A percentile compares a stretch with the other conserved stretches of the same genome.
These are phyloP conservation scores for Cataglyphis cursor DNA, from an alignment of 2,888 invertebrate genomes.

Conservation along the genomic window DNA sequence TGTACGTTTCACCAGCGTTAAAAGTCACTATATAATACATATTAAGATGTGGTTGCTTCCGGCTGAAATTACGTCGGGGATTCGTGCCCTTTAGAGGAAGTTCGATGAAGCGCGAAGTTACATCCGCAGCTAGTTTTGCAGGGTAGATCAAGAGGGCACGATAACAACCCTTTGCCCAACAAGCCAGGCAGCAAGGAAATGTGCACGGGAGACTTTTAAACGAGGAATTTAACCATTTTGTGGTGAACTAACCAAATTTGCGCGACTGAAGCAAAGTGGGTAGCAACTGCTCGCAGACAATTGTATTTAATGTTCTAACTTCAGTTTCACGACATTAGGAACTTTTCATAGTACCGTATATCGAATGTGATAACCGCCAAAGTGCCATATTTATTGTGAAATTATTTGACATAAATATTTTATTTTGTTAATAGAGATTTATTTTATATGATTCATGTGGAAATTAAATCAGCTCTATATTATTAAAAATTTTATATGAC, in stretches of 20 bases:
- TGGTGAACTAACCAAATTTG: conserved; percentile 51
- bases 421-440: neutral
- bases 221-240: conserved; percentile 50
- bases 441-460: neutral
- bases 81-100: conserved; percentile 63
- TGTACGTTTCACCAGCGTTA: conserved; percentile 54
- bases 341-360: conserved; percentile 6
- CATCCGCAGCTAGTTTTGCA: conserved; percentile 44
- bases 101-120: conserved; percentile 61
- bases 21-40: conserved; percentile 64
- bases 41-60: conserved; percentile 54
- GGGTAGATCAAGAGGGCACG: conserved; percentile 57
- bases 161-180: conserved; percentile 46
- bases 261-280: conserved; percentile 31
- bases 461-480: neutral
- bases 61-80: conserved; percentile 67
- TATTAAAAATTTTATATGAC: neutral
- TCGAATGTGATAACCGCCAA: neutral
- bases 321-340: conserved; percentile 2
- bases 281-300: conserved; percentile 29
- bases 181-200: conserved; percentile 28
- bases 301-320: conserved; percentile 13
- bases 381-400: neutral
- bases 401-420: conserved; percentile 2
- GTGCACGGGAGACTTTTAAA: conserved; percentile 45